Base-by-base conservation (phyloP, 2,888 invertebrate species). In the Caenorhabditis imperialis region DNA sequence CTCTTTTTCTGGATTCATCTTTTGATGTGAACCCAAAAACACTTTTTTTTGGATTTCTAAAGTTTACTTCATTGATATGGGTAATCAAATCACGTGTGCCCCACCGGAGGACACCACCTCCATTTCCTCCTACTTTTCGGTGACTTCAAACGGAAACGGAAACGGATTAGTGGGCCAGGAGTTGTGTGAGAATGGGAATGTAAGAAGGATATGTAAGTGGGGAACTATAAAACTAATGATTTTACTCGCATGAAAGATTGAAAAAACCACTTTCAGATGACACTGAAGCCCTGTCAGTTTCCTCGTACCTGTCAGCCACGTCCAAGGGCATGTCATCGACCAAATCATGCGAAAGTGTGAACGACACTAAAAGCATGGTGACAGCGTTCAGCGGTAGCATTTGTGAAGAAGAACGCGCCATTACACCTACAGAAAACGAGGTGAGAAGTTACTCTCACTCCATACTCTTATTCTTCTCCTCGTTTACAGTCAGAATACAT, bases 271-370 rank as follows among this genome's bases (percentile, higher is more conserved):
- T 45, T 55, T 35, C 76, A 69, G 81, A 82, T 69, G 73, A 75
- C 42, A 78, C 78, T 5, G 84, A 84, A 57, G 71, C 82, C 16
- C 44, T 79, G 14, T 86, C 85, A 0, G 77, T 85, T 16, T 81
- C 81, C 18, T 86, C 85, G n/a, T 86, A 84, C 71, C 80, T 86
- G 38, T 84, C 86, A 5, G 86, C 86, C 51, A 83, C 82, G n/a
- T 85, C 85, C 6, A 82, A 83, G 77, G 82, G 82, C n/a, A 73
- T 83, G 61, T 83, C 83, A 7, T 83, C 83, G 8, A 83, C 85
- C 18, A 86, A 86, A 65, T 84, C 84, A 23, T 74, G 81, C 53
- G 85, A 85, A 62, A 84, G 85, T 61, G 79, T 73, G 50, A 78
- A 78, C 35, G 77, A 77, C 57, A 77, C 77, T 16, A 77, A 74